These are phyloP conservation scores for Spea hammondii DNA, from an alignment of 2,797 vertebrate genomes.

Conservation along the genomic window DNA sequence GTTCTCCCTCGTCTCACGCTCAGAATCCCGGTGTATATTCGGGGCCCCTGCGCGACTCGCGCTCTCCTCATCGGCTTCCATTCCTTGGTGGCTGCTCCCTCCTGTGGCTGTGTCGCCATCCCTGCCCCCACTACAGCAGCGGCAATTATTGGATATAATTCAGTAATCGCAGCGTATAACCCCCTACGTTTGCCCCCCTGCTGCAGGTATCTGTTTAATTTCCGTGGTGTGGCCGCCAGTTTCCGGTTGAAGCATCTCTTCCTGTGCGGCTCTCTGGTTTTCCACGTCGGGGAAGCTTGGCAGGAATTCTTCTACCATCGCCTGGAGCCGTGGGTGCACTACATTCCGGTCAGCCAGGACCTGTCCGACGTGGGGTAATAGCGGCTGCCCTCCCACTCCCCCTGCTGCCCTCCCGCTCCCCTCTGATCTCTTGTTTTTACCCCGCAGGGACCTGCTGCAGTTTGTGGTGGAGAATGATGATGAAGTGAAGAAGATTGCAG, in stretches of 20 bases:
- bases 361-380: slow-evolving; percentile 86
- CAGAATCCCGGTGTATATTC: too few relatives aligned
- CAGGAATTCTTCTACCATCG: slow-evolving; percentile 94
- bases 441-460: slow-evolving; percentile 80
- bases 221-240: slow-evolving; percentile 94
- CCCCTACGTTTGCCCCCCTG: too few relatives aligned
- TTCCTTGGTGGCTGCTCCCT: too few relatives aligned
- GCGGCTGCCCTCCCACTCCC: background rate
- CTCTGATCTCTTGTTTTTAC: background rate
- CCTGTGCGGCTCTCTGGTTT: slow-evolving; percentile 90
- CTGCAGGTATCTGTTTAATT: slow-evolving; percentile 93
- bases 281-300: slow-evolving; percentile 93
- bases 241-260: slow-evolving; percentile 97
- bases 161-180: too few relatives aligned
- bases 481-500: slow-evolving; percentile 80
- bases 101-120: background rate
- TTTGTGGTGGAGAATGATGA: slow-evolving; percentile 90
- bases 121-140: background rate
- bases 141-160: too few relatives aligned
- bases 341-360: slow-evolving; percentile 86
- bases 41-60: too few relatives aligned
- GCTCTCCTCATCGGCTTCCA: too few relatives aligned
- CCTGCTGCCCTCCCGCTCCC: background rate
- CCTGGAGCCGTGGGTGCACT: slow-evolving; percentile 94
- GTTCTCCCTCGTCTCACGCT: background rate